These are phyloP conservation scores for Etheostoma spectabile DNA, from an alignment of 2,113 vertebrate genomes.

Conservation along the genomic window DNA sequence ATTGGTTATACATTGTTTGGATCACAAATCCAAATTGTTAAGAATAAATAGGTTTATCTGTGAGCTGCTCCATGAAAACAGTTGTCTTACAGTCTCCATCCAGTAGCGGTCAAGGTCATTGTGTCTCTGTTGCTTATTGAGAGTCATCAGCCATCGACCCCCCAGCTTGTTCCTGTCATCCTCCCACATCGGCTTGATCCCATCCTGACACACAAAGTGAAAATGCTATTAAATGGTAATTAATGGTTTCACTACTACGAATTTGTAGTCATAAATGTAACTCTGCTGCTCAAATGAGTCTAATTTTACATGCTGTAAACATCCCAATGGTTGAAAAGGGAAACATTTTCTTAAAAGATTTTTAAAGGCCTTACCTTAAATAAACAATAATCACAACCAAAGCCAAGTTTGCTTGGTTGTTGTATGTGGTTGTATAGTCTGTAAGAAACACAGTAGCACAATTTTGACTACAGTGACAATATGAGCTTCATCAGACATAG, in stretches of 20 bases:
- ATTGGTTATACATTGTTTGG: not conserved
- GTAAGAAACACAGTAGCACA: conserved; percentile 30
- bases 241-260: not conserved
- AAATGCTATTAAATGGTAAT: not conserved
- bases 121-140: conserved; percentile 87
- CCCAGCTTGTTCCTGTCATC: conserved; percentile 88
- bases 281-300: not conserved
- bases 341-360: not conserved
- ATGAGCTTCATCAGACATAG: not conserved
- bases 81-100: conserved; percentile 85
- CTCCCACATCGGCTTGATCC: conserved; percentile 89
- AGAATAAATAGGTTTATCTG: not conserved
- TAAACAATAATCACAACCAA: conserved; percentile 87
- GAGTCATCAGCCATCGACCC: conserved; percentile 88
- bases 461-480: not conserved
- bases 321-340: not conserved
- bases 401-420: conserved; percentile 87
- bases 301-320: not conserved
- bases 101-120: conserved; percentile 88
- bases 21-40: not conserved
- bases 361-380: conserved; percentile 82
- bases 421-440: conserved; percentile 91
- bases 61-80: not conserved
- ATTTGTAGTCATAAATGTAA: too few species aligned
- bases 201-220: conserved; percentile 78